Evolutionary conservation across 2,113 vertebrate genomes (phyloP).

Genomic region (Candoia aspera): DNA sequence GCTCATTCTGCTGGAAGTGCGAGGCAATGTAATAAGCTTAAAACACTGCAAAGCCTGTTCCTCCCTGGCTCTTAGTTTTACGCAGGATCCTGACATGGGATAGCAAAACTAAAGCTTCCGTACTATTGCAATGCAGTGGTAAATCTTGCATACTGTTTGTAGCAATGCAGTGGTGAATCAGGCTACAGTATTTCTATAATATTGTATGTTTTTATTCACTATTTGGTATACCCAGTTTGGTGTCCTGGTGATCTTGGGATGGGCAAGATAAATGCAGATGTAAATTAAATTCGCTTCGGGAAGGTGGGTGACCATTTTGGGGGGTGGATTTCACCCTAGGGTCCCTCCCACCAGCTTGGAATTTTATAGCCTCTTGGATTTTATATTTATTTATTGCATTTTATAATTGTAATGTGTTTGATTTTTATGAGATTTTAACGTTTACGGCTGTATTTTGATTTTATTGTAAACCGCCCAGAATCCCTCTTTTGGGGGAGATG

Average conservation of each 20-base stretch:
- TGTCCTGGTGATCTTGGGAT: not conserved
- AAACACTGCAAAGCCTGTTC: conserved; percentile 6
- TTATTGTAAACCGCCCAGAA: too few species aligned
- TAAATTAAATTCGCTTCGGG: too few species aligned
- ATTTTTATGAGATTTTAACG: too few species aligned
- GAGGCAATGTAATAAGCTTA: not conserved
- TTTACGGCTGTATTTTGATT: too few species aligned
- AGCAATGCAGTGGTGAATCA: not conserved
- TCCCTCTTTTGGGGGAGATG: too few species aligned
- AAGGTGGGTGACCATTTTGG: too few species aligned
- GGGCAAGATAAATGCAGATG: not conserved
- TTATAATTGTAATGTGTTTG: too few species aligned
- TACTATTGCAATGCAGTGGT: not conserved
- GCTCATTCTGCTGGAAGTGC: not conserved
- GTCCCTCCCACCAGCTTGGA: too few species aligned
- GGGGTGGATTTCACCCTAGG: too few species aligned
- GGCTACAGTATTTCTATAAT: too few species aligned
- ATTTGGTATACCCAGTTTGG: not conserved
- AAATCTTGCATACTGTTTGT: not conserved
- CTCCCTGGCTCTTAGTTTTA: not conserved
- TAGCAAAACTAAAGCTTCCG: not conserved
- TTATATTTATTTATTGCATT: too few species aligned
- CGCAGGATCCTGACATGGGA: not conserved
- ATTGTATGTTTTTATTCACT: not conserved
- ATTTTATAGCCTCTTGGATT: too few species aligned